Conservation (phyloP, 2,113 vertebrate species). For the Mustela lutreola region DNA sequence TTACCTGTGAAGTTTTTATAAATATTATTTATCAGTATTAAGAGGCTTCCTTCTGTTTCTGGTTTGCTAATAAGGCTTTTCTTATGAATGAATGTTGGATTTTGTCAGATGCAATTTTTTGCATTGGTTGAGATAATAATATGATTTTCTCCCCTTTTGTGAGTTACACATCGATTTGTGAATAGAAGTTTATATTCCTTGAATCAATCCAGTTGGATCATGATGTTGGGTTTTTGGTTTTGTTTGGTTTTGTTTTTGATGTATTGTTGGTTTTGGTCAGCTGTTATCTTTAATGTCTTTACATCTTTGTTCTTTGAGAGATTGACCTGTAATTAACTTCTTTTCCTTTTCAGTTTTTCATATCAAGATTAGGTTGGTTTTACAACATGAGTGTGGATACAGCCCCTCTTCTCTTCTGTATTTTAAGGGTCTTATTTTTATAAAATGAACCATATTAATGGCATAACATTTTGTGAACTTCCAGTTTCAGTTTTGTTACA, state of each 20-base stretch:
- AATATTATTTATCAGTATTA: background rate
- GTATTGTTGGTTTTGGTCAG: background rate
- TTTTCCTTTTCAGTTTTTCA: background rate
- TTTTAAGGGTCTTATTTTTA: slow-evolving; percentile 33
- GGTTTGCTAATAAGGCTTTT: background rate
- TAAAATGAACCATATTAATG: background rate
- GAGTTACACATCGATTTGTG: background rate
- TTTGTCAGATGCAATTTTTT: background rate
- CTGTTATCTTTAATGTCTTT: background rate
- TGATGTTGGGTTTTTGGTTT: too few species aligned
- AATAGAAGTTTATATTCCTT: background rate
- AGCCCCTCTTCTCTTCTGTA: background rate
- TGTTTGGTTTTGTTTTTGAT: background rate
- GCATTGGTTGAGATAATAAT: background rate
- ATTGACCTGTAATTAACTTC: background rate
- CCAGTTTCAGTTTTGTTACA: background rate
- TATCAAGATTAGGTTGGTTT: background rate
- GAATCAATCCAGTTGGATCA: background rate
- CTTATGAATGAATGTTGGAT: background rate
- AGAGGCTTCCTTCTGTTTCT: background rate
- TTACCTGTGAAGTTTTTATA: background rate
- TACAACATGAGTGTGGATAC: background rate
- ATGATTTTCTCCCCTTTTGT: background rate
- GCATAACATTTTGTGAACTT: background rate
- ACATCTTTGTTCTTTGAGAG: background rate